phyloP scores from a whole-genome alignment of 2,113 vertebrate genomes.

The Hassar affinis region DNA sequence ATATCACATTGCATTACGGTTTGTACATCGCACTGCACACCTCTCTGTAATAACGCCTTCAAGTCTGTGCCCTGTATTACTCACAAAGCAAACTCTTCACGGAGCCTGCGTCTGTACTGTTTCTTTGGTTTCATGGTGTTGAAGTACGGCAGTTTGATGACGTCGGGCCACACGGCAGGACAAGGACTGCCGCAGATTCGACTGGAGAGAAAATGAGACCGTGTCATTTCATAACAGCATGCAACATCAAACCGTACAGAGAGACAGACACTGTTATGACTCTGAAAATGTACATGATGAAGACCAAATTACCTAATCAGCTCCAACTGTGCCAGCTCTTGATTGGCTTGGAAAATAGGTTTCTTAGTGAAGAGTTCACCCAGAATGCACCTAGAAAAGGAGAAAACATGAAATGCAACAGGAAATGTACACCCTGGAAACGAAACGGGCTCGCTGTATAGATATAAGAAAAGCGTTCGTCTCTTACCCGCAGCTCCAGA shows the following conservation, averaged over 20 bases:
- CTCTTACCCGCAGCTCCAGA: conserved; percentile 99
- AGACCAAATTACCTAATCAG: conserved; percentile 86
- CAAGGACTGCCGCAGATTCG: conserved; percentile 97
- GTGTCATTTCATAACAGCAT: background rate
- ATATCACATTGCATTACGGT: no score
- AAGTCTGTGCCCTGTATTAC: conserved; percentile 53
- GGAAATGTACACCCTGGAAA: background rate
- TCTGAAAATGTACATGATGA: background rate
- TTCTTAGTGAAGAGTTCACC: conserved; percentile 99
- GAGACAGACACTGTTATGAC: background rate
- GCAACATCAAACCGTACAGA: background rate
- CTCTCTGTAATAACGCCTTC: background rate
- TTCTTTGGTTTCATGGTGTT: conserved; percentile 99
- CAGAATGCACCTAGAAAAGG: conserved; percentile 86
- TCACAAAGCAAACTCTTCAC: conserved; percentile 98
- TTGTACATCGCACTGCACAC: background rate
- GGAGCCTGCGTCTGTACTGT: conserved; percentile 90
- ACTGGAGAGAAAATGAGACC: conserved; percentile 64
- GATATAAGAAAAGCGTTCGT: no score
- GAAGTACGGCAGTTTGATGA: conserved; percentile 98
- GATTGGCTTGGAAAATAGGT: conserved; percentile 98
- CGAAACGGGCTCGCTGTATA: background rate
- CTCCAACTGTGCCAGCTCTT: conserved; percentile 95
- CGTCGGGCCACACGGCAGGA: conserved; percentile 97
- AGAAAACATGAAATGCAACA: conserved; percentile 26